Conservation (phyloP, 2,888 invertebrate genomes). For the Sesia apiformis region DNA sequence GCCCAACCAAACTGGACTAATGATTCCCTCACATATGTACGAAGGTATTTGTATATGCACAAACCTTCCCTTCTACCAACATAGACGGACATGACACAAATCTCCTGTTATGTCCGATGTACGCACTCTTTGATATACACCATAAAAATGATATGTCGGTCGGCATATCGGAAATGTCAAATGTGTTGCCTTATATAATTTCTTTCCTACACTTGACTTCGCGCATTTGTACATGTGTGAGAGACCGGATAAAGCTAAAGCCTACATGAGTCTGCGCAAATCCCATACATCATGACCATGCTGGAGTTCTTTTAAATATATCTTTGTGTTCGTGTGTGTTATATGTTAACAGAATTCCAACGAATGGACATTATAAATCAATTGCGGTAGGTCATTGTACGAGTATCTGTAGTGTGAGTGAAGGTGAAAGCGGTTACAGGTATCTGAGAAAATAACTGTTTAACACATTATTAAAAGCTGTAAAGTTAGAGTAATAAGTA, state of each 20-base stretch:
- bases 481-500: not conserved
- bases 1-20: conserved; percentile 23
- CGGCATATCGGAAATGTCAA: no score
- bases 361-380: conserved; percentile 31
- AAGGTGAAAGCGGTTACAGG: conserved; percentile 42
- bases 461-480: conserved; percentile 11
- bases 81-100: no score
- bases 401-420: conserved; percentile 38
- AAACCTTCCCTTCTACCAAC: no score
- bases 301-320: conserved; percentile 49
- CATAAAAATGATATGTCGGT: no score
- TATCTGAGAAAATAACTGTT: conserved; percentile 54
- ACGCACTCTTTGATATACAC: no score
- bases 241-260: conserved; percentile 31
- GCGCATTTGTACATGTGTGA: no score
- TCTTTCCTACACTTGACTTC: no score
- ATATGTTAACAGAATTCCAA: conserved; percentile 46
- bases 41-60: no score
- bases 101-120: no score
- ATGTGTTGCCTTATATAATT: no score
- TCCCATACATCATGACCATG: conserved; percentile 60
- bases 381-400: conserved; percentile 12
- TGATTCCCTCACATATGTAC: conserved; percentile 26
- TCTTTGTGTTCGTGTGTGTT: conserved; percentile 32
- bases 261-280: conserved; percentile 72